A percentile compares a stretch with the other conserved stretches of the same genome.
Evolutionary conservation across 2,797 vertebrate species (phyloP).

Genomic region (Cyprinella venusta): DNA sequence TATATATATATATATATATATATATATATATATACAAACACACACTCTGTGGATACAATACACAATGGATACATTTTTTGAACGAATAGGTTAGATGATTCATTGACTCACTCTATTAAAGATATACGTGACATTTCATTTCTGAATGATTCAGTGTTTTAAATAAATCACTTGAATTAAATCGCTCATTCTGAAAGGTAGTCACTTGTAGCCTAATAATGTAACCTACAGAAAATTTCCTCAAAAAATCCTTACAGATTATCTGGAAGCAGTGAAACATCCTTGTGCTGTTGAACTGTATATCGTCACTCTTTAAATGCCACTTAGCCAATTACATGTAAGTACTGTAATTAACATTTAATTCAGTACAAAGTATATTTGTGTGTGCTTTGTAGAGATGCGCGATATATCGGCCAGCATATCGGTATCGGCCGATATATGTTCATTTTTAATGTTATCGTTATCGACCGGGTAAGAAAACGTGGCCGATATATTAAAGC

Average conservation of each 20-base stretch:
- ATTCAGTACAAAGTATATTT: neutral
- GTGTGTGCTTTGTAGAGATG: neutral
- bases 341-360: neutral
- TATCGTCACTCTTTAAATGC: neutral
- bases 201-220: neutral
- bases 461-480: too few relatives aligned
- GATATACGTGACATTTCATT: neutral
- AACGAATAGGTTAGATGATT: neutral
- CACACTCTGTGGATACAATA: too few relatives aligned
- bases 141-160: neutral
- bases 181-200: neutral
- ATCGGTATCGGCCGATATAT: too few relatives aligned
- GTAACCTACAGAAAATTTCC: neutral
- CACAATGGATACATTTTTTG: too few relatives aligned
- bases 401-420: too few relatives aligned
- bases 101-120: too few relatives aligned
- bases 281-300: neutral
- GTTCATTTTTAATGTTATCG: too few relatives aligned
- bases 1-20: too few relatives aligned
- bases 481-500: too few relatives aligned
- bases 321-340: neutral
- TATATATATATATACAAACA: too few relatives aligned
- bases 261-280: neutral
- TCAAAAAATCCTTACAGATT: neutral
- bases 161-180: neutral